Conservation (phyloP, 2,888 invertebrate genomes). For the Creontiades dilutus region DNA sequence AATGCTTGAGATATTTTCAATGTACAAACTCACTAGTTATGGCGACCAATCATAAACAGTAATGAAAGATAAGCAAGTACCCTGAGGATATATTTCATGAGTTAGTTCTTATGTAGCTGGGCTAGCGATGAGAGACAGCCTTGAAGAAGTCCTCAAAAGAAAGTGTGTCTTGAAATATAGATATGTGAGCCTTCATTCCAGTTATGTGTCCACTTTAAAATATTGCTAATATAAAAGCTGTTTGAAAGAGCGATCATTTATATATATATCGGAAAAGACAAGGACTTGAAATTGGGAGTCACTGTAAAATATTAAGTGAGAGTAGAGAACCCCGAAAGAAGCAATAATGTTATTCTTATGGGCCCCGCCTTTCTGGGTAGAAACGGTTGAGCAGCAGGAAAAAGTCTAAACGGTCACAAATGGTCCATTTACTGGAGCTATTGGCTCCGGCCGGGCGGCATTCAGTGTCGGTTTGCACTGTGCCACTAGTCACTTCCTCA, state of each 20-base stretch:
- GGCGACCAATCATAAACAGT: too few species aligned
- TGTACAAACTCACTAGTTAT: too few species aligned
- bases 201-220: background rate
- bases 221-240: background rate
- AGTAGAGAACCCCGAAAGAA: constrained; percentile 24
- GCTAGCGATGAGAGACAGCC: too few species aligned
- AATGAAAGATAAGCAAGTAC: too few species aligned
- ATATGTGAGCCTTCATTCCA: too few species aligned
- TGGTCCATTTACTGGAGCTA: constrained; percentile 67
- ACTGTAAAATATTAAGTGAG: constrained; percentile 62
- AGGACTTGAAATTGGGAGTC: constrained; percentile 36
- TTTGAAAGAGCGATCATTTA: background rate
- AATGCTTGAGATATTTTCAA: too few species aligned
- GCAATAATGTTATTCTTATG: constrained; percentile 64
- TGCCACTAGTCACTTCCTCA: constrained; percentile 50
- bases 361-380: constrained; percentile 33
- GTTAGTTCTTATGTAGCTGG: too few species aligned
- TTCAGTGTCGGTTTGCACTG: constrained; percentile 64
- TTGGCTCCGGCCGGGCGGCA: constrained; percentile 45
- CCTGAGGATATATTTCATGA: too few species aligned
- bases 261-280: background rate
- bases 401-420: constrained; percentile 67
- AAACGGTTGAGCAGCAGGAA: constrained; percentile 20
- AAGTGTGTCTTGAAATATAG: too few species aligned
- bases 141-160: too few species aligned